phyloP scores from a whole-genome alignment of 2,113 vertebrate species.

The Gnathonemus longibarbis region DNA sequence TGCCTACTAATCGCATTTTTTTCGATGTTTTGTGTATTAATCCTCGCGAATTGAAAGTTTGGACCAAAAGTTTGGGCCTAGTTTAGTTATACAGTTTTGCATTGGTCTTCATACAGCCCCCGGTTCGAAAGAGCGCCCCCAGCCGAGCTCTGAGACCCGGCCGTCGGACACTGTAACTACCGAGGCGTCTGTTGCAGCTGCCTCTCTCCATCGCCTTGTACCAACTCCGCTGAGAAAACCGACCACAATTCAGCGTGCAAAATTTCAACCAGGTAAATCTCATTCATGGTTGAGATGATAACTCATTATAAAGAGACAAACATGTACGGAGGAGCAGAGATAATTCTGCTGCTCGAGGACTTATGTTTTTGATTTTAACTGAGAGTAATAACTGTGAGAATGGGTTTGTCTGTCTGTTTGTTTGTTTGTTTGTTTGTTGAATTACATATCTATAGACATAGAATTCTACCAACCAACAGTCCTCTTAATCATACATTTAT shows the following conservation, averaged over 20 bases:
- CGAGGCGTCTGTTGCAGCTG: slow-evolving; percentile 50
- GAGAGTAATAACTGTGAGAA: not conserved
- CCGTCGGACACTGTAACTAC: slow-evolving; percentile 51
- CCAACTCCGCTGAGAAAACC: slow-evolving; percentile 63
- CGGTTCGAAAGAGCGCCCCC: slow-evolving; percentile 84
- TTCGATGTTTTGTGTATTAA: not conserved
- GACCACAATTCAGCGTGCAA: slow-evolving; percentile 94
- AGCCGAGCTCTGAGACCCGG: slow-evolving; percentile 65
- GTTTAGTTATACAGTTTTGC: not conserved
- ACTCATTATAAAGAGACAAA: not conserved
- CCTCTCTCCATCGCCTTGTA: slow-evolving; percentile 52
- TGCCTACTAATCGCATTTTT: not conserved
- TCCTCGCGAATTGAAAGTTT: not conserved
- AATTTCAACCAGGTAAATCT: slow-evolving; percentile 78
- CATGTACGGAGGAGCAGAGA: not conserved
- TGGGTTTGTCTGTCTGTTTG: not conserved
- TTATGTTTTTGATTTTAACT: not conserved
- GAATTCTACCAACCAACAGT: not conserved
- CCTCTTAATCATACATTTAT: not conserved
- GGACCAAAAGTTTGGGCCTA: not conserved
- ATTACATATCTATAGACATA: not conserved
- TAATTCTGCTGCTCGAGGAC: not conserved
- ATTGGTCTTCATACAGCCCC: slow-evolving; percentile 51
- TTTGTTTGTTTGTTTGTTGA: not conserved
- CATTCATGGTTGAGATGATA: not conserved